Evolutionary conservation across 2,888 invertebrate genomes (phyloP), one percentile per base, ranked within the genome.

Genomic region (Gortyna flavago): DNA sequence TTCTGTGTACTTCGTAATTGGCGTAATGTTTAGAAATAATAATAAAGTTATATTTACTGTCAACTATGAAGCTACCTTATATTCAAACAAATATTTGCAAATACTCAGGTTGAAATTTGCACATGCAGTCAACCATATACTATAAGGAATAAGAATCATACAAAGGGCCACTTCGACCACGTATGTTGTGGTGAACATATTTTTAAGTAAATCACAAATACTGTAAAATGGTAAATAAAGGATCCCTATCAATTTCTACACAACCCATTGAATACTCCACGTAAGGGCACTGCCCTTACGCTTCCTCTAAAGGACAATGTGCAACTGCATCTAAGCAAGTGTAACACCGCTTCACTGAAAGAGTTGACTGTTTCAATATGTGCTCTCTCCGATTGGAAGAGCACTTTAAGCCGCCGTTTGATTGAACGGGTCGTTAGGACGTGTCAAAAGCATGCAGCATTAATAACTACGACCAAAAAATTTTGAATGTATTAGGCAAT

Each of bases 351-450:
- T 35, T 69, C 48, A 75, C 9, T 75, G 73, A 83, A 80, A 81
- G 68, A 78, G 79, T 82, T 78, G 81, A 74, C 75, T 83, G 75
- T 80, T 85, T 77, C 81, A 87, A 85, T 88, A 87, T 88, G 78
- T 81, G 72, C 80, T 85, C 80, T 79, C 79, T 75, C 71, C 35
- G 70, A 79, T 54, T 75, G 72, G 74, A 71, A 83, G 87, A 85
- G 85, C 87, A 83, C 85, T 87, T 72, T 87, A 88, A 88, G 85
- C 88, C 75, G 51, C 68, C 78, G 81, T 81, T 88, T 88, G 87
- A 87, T 87, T 88, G 85, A 88, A 77, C 83, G 77, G 78, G 76
- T 87, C 80, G 88, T 85, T 87, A 83, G 83, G 66, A 83, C 77
- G 81, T 83, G 83, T 87, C 87, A 87, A 88, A 88, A 85, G 71